phyloP scores from a whole-genome alignment of 2,888 invertebrate species.

The Ametastegia equiseti region DNA sequence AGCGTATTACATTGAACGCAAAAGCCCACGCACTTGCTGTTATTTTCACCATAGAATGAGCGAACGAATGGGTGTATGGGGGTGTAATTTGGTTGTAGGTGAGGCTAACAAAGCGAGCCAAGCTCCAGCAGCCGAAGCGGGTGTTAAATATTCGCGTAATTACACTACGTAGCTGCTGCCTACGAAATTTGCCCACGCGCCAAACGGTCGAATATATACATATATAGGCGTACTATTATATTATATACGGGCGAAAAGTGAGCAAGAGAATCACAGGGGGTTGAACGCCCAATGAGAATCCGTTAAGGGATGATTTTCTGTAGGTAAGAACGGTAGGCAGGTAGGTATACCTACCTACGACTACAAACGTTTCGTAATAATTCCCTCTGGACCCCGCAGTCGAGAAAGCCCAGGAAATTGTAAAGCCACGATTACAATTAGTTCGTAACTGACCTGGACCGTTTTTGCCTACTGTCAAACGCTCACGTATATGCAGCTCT shows the following conservation, averaged over 20 bases:
- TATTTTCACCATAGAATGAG: too few species aligned
- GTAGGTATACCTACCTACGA: too few species aligned
- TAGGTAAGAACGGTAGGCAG: too few species aligned
- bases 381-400: slow-evolving; percentile 6
- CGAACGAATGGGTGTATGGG: too few species aligned
- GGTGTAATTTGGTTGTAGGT: slow-evolving; percentile 36
- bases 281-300: background rate
- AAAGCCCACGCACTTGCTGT: background rate
- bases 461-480: slow-evolving; percentile 12
- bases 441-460: slow-evolving; percentile 33
- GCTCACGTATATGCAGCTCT: background rate
- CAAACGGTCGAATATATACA: too few species aligned
- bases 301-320: too few species aligned
- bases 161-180: slow-evolving; percentile 24
- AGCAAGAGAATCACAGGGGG: background rate
- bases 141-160: slow-evolving; percentile 37
- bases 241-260: background rate
- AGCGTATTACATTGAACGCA: background rate
- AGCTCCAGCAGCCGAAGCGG: slow-evolving; percentile 14
- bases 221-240: too few species aligned
- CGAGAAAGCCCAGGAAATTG: background rate
- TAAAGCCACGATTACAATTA: slow-evolving; percentile 25
- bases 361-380: slow-evolving; percentile 29
- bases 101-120: slow-evolving; percentile 38
- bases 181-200: background rate